Evolutionary conservation across 1,140 invertebrate genomes (phyloP).

Genomic region (Drosophila pseudoananassae): DNA sequence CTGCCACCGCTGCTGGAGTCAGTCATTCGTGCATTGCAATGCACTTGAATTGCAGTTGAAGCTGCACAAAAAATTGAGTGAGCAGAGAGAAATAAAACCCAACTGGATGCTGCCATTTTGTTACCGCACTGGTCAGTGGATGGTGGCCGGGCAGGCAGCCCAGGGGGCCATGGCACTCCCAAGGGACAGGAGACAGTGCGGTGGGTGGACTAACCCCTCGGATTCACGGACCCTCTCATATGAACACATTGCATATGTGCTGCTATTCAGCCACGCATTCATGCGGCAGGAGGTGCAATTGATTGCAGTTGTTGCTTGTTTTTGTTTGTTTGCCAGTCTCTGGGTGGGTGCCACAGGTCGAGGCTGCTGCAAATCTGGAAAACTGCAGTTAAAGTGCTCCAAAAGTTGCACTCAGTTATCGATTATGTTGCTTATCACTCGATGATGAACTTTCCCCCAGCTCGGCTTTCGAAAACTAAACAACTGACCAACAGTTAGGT

Average conservation of each 20-base stretch:
- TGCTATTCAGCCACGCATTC: slow-evolving; percentile 65
- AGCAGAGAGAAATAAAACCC: slow-evolving; percentile 41
- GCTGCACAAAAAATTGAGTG: slow-evolving; percentile 53
- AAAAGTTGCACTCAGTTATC: slow-evolving; percentile 24
- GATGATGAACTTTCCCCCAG: slow-evolving; percentile 4
- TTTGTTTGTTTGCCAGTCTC: slow-evolving; percentile 29
- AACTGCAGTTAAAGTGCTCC: slow-evolving; percentile 16
- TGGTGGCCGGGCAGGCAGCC: slow-evolving; percentile 7
- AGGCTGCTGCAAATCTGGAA: slow-evolving; percentile 24
- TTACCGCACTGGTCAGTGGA: slow-evolving; percentile 43
- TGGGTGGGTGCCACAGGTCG: slow-evolving; percentile 1
- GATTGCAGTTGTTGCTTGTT: slow-evolving; percentile 71
- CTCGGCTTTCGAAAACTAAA: neutral
- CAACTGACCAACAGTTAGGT: neutral
- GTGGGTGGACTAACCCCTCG: neutral
- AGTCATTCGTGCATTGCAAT: slow-evolving; percentile 57
- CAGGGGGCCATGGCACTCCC: neutral
- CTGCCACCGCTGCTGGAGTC: slow-evolving; percentile 19
- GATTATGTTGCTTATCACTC: slow-evolving; percentile 41
- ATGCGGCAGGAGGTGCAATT: slow-evolving; percentile 77
- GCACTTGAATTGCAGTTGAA: slow-evolving; percentile 59
- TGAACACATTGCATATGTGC: slow-evolving; percentile 49
- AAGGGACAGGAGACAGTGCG: slow-evolving; percentile 8
- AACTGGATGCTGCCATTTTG: slow-evolving; percentile 66
- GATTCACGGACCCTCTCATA: slow-evolving; percentile 7